Evolutionary conservation across 2,888 invertebrate species (phyloP).

Genomic region (Melanophora roralis): DNA sequence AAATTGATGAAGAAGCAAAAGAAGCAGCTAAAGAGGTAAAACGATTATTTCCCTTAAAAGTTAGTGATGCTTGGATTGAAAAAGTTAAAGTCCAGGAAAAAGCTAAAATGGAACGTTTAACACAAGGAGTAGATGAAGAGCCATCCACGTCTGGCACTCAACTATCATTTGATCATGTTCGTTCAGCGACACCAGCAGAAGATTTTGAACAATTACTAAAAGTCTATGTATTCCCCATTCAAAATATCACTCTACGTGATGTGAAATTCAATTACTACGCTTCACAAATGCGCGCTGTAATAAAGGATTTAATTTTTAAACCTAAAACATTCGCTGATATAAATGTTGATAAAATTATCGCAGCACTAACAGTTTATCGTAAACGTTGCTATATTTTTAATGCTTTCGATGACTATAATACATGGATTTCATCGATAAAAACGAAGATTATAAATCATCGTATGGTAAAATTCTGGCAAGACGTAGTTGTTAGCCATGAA

Average conservation of each 20-base stretch:
- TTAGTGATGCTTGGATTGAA: slow-evolving; percentile 65
- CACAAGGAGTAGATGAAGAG: background rate
- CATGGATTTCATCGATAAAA: slow-evolving; percentile 71
- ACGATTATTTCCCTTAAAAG: slow-evolving; percentile 78
- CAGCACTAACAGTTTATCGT: slow-evolving; percentile 70
- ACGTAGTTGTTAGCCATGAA: slow-evolving; percentile 68
- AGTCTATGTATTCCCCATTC: slow-evolving; percentile 71
- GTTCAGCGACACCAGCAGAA: slow-evolving; percentile 80
- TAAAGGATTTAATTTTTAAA: slow-evolving; percentile 64
- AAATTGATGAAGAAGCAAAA: slow-evolving; percentile 78
- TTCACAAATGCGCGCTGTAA: slow-evolving; percentile 71
- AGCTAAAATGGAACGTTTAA: slow-evolving; percentile 20
- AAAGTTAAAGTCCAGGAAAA: slow-evolving; percentile 47
- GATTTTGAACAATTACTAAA: slow-evolving; percentile 79
- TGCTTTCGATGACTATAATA: slow-evolving; percentile 71
- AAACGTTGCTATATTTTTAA: slow-evolving; percentile 69
- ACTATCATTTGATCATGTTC: slow-evolving; percentile 76
- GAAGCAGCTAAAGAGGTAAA: slow-evolving; percentile 78
- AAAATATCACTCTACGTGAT: slow-evolving; percentile 68
- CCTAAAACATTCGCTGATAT: slow-evolving; percentile 50
- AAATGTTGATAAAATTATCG: slow-evolving; percentile 68
- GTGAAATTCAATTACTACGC: slow-evolving; percentile 69
- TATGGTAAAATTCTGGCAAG: slow-evolving; percentile 71
- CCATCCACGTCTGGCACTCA: slow-evolving; percentile 7
- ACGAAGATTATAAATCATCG: slow-evolving; percentile 62